Evolutionary conservation across 2,888 invertebrate genomes (phyloP).

Genomic region (Drosophila maculinotata): DNA sequence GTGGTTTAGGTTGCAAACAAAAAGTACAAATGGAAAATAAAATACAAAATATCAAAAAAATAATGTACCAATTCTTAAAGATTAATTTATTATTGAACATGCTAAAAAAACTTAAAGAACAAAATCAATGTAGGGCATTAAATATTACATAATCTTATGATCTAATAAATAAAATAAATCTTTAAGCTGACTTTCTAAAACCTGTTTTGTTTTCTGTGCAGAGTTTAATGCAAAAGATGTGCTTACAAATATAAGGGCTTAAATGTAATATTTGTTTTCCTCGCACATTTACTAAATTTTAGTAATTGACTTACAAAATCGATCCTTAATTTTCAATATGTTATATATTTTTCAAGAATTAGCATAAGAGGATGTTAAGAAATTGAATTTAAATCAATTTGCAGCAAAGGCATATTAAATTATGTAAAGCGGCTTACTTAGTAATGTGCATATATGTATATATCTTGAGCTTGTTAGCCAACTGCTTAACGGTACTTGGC

Average conservation of each 20-base stretch:
- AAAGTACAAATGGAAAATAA: background rate
- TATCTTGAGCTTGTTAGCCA: constrained; percentile 19
- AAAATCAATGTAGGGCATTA: too few species aligned
- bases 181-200: too few species aligned
- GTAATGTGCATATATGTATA: background rate
- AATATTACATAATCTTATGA: too few species aligned
- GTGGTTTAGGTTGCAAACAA: background rate
- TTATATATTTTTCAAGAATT: background rate
- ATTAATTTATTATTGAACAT: too few species aligned
- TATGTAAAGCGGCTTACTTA: constrained; percentile 33
- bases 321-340: background rate
- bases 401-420: constrained; percentile 28
- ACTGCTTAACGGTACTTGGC: constrained; percentile 24
- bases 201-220: too few species aligned
- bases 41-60: too few species aligned
- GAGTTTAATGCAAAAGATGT: too few species aligned
- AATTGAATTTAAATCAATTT: constrained; percentile 29
- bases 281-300: background rate
- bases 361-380: background rate
- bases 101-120: too few species aligned
- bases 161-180: too few species aligned
- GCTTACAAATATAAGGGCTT: background rate
- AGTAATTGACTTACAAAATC: background rate
- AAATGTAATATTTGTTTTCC: background rate
- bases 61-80: too few species aligned